Conservation (phyloP, 2,113 vertebrate genomes). For the Andinoacara biseriatus region DNA sequence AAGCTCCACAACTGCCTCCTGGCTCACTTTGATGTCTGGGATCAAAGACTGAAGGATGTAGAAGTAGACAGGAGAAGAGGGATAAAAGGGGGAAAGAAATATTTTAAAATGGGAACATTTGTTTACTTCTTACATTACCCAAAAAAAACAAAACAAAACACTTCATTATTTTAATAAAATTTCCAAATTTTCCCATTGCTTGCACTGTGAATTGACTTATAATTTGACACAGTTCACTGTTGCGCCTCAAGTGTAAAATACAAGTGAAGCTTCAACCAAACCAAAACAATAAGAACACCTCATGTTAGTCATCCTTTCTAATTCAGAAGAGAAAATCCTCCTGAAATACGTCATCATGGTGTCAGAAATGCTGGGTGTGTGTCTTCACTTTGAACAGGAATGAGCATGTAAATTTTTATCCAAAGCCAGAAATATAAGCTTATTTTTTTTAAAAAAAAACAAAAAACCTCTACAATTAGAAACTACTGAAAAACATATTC, state of each 20-base stretch:
- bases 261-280: neutral
- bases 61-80: neutral
- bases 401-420: neutral
- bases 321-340: neutral
- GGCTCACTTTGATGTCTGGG: slow-evolving; percentile 90
- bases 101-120: neutral
- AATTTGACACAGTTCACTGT: neutral
- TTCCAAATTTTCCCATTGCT: neutral
- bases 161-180: neutral
- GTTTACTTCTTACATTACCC: too few relatives aligned
- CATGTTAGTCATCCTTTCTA: neutral
- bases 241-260: neutral
- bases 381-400: neutral
- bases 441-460: too few relatives aligned
- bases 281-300: neutral
- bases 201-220: neutral
- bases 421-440: neutral
- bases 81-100: neutral
- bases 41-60: slow-evolving; percentile 84
- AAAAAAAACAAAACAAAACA: too few relatives aligned
- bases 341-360: neutral
- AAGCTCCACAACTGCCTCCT: slow-evolving; percentile 90
- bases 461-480: neutral
- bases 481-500: neutral
- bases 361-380: neutral